Evolutionary conservation across 1,140 invertebrate species (phyloP).

Genomic region (Bombus waltoni): DNA sequence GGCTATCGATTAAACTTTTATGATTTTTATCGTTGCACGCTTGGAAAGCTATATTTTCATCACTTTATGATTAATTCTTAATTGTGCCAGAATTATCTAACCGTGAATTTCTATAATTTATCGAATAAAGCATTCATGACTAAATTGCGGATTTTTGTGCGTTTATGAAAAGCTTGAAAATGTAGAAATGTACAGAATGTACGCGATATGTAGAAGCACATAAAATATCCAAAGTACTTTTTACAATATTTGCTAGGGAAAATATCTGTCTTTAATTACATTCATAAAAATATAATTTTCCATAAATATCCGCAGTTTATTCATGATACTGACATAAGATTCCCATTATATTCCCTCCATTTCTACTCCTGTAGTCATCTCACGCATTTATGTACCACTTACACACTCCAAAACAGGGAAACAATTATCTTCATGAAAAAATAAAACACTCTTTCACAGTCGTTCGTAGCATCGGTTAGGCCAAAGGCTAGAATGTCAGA

Average conservation of each 20-base stretch:
- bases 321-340: too few species aligned
- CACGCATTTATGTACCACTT: neutral
- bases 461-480: slow-evolving; percentile 23
- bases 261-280: neutral
- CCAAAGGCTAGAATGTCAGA: slow-evolving; percentile 22
- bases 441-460: neutral
- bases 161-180: too few species aligned
- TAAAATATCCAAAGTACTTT: neutral
- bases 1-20: neutral
- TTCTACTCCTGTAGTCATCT: neutral
- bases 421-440: neutral
- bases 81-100: too few species aligned
- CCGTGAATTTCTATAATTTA: too few species aligned
- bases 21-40: neutral
- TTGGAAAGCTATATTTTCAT: neutral
- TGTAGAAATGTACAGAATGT: too few species aligned
- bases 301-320: neutral
- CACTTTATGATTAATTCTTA: neutral
- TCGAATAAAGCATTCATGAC: too few species aligned
- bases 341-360: neutral
- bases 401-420: too few species aligned
- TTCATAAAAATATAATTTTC: neutral
- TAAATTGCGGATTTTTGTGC: too few species aligned
- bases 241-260: neutral
- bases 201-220: too few species aligned